These are phyloP conservation scores for Lepidurus packardi DNA, from an alignment of 1,140 invertebrate genomes.

Conservation along the genomic window DNA sequence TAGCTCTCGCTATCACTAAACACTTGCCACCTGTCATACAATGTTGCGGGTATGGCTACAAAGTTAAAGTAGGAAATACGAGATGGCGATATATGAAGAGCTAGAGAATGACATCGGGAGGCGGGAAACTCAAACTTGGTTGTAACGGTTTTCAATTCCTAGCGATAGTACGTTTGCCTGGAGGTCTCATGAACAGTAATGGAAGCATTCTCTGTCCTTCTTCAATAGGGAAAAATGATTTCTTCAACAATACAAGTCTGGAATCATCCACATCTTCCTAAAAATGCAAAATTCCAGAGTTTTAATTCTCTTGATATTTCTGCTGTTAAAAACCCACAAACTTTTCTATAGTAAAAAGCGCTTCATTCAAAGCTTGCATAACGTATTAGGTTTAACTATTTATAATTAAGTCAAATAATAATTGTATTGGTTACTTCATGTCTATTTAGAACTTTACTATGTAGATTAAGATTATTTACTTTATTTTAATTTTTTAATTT, in stretches of 20 bases:
- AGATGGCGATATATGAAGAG: background rate
- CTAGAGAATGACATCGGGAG: background rate
- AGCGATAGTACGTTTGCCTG: background rate
- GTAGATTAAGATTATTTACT: too few species aligned
- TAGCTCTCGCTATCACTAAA: background rate
- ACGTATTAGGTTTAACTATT: too few species aligned
- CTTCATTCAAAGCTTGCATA: too few species aligned
- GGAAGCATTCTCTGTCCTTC: background rate
- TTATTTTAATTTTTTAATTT: too few species aligned
- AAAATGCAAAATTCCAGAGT: background rate
- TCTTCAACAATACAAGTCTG: background rate
- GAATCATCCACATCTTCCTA: background rate
- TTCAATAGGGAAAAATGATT: background rate
- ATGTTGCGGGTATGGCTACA: background rate
- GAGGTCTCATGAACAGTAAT: background rate
- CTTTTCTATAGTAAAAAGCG: too few species aligned
- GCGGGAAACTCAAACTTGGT: background rate
- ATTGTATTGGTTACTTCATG: too few species aligned
- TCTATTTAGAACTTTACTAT: too few species aligned
- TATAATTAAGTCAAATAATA: too few species aligned
- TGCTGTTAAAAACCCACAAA: too few species aligned
- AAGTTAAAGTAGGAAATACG: background rate
- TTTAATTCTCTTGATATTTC: background rate
- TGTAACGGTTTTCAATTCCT: background rate
- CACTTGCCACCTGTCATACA: conserved; percentile 12